Base-by-base conservation (phyloP, 2,797 vertebrate species). In the Phyllotis vaccarum region DNA sequence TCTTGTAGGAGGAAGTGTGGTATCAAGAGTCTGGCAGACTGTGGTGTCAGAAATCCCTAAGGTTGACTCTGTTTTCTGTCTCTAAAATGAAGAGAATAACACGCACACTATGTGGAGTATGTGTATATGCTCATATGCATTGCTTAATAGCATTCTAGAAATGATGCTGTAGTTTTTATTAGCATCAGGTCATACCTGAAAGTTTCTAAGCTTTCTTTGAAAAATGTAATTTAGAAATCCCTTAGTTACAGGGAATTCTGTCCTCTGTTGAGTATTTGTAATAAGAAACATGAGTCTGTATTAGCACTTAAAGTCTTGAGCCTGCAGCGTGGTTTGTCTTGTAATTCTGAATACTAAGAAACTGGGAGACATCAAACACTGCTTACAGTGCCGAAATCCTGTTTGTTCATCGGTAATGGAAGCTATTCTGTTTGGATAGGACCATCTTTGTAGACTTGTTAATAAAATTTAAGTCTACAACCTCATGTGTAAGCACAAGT, bases 131-230 rank as follows among this genome's bases (percentile, higher is more conserved):
- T 74, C 19, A 74, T 40, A 43, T 24, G 17, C 7, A 9, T 95
- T 37, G 31, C 21, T 93, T 92, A 56, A 16, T 76, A 43, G n/a
- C 75, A 11, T 52, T 93, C 5, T 81, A 6, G 82, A 92, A 92
- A 56, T 74, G 31, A 40, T 87, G 21, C 92, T 96, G 37, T 60
- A 74, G n/a, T 86, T 95, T 92, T 94, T 37, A 72, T 43, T 78
- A 58, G 21, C 83, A 82, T 74, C 88, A 49, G 93, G 60, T 96
- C 31, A 90, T 92, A 72, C 27, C 21, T 34, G 29, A 93, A 88
- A 88, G 52, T 95, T 92, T 91, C 60, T 92, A 88, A 74, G 34
- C 43, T 89, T 93, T 86, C 49, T 93, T 96, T 91, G 60, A 76
- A 95, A 90, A 94, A 72, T 74, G 40, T 93, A 76, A 89, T 27